phyloP scores from a whole-genome alignment of 2,888 invertebrate genomes.

The Phasia obesa region DNA sequence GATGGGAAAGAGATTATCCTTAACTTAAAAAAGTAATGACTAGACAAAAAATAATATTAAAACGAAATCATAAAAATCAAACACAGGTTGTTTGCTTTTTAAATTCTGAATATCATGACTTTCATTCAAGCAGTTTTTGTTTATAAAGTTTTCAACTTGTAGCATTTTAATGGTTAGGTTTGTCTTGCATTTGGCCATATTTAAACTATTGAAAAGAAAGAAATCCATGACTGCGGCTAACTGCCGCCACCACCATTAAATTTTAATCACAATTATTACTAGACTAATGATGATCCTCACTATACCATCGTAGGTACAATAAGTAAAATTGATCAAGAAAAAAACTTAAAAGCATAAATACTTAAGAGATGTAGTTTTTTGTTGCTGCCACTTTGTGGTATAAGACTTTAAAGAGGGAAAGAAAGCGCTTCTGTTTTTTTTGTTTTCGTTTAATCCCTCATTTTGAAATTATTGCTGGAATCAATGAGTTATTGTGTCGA shows the following conservation, averaged over 20 bases:
- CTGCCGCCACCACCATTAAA: constrained; percentile 71
- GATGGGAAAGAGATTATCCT: constrained; percentile 66
- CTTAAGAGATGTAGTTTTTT: constrained; percentile 31
- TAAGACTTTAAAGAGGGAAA: constrained; percentile 28
- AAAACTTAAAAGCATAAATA: not conserved
- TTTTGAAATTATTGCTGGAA: constrained; percentile 43
- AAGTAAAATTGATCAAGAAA: constrained; percentile 30
- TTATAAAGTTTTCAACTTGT: constrained; percentile 32
- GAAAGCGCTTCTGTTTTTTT: constrained; percentile 61
- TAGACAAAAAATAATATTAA: constrained; percentile 38
- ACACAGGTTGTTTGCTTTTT: constrained; percentile 25
- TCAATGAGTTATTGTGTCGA: constrained; percentile 60
- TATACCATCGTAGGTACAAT: not conserved
- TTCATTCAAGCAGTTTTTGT: constrained; percentile 36
- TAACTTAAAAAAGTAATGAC: constrained; percentile 52
- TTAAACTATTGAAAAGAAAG: constrained; percentile 22
- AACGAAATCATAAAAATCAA: constrained; percentile 32
- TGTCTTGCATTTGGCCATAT: constrained; percentile 30
- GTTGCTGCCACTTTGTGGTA: constrained; percentile 19
- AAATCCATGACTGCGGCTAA: constrained; percentile 61
- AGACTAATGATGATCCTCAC: constrained; percentile 61
- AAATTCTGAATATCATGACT: not conserved
- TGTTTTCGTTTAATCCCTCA: constrained; percentile 22
- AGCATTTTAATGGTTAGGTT: constrained; percentile 56
- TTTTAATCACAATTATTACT: constrained; percentile 68